phyloP scores from a whole-genome alignment of 2,888 invertebrate genomes.

The Megamerina dolium region DNA sequence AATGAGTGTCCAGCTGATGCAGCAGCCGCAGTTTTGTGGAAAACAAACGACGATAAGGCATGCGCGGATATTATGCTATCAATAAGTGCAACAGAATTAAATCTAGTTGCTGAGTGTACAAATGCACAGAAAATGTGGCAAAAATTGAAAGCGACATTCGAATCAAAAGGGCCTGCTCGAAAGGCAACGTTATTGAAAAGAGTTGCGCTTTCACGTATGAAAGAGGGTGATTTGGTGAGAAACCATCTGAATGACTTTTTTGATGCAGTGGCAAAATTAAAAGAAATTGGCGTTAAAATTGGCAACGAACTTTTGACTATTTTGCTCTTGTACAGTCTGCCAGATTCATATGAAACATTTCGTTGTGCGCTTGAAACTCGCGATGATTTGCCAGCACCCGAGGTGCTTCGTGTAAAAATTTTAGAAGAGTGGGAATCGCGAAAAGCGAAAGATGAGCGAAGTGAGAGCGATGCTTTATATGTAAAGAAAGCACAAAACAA shows the following conservation, averaged over 20 bases:
- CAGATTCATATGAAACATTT: conserved; percentile 34
- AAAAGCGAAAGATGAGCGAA: conserved; percentile 18
- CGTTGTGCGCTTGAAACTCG: conserved; percentile 38
- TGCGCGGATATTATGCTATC: conserved; percentile 21
- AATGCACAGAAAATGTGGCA: conserved; percentile 37
- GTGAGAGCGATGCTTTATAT: conserved; percentile 13
- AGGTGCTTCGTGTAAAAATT: conserved; percentile 21
- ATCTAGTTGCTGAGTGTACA: conserved; percentile 30
- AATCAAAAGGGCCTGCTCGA: conserved; percentile 42
- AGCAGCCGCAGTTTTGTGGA: conserved; percentile 6
- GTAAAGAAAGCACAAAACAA: no score
- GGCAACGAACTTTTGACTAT: conserved; percentile 33
- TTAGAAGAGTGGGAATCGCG: conserved; percentile 20
- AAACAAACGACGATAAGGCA: conserved; percentile 20
- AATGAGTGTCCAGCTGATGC: conserved; percentile 1
- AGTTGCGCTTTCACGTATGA: conserved; percentile 36
- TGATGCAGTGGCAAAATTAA: conserved; percentile 36
- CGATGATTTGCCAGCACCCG: conserved; percentile 25
- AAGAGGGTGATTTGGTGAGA: conserved; percentile 31
- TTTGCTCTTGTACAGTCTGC: conserved; percentile 36
- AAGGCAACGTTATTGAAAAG: conserved; percentile 45
- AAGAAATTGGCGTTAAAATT: conserved; percentile 33
- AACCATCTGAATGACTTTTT: conserved; percentile 38
- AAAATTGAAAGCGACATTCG: conserved; percentile 35
- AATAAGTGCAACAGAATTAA: conserved; percentile 29